Evolutionary conservation across 2,113 vertebrate species (phyloP).

Genomic region (Argyrosomus japonicus): DNA sequence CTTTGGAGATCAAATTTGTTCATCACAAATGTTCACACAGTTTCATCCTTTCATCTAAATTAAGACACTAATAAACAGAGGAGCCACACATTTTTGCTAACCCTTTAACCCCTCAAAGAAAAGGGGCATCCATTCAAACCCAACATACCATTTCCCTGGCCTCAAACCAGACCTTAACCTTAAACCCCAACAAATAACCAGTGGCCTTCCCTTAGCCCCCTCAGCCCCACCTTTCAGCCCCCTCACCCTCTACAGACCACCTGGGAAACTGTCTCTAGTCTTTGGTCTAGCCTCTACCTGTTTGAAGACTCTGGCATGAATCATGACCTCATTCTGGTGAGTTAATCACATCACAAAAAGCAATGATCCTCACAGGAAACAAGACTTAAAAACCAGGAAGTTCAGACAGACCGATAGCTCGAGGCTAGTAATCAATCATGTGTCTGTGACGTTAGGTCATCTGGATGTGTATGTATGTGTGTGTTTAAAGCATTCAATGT

Average conservation of each 20-base stretch:
- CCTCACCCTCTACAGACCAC: constrained; percentile 50
- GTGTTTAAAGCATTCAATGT: constrained; percentile 48
- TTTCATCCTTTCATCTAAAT: background rate
- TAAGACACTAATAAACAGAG: background rate
- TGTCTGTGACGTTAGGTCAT: constrained; percentile 57
- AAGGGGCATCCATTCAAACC: background rate
- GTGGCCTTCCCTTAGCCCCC: background rate
- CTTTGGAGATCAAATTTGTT: background rate
- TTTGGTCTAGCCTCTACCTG: constrained; percentile 43
- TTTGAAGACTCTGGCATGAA: constrained; percentile 58
- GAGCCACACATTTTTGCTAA: background rate
- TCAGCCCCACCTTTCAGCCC: constrained; percentile 5
- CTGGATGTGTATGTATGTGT: constrained; percentile 37
- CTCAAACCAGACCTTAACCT: constrained; percentile 30
- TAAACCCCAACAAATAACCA: constrained; percentile 29
- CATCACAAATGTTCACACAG: background rate
- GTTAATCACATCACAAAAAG: constrained; percentile 74
- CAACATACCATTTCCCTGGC: background rate
- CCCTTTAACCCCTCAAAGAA: background rate
- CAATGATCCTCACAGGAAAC: constrained; percentile 71
- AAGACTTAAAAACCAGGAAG: constrained; percentile 76
- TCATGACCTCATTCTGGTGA: constrained; percentile 66
- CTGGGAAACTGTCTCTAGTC: constrained; percentile 52
- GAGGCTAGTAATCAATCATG: constrained; percentile 77
- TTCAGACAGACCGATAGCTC: constrained; percentile 68